Evolutionary conservation across 1,140 invertebrate genomes (phyloP).

Genomic region (Trichomalopsis sarcophagae): DNA sequence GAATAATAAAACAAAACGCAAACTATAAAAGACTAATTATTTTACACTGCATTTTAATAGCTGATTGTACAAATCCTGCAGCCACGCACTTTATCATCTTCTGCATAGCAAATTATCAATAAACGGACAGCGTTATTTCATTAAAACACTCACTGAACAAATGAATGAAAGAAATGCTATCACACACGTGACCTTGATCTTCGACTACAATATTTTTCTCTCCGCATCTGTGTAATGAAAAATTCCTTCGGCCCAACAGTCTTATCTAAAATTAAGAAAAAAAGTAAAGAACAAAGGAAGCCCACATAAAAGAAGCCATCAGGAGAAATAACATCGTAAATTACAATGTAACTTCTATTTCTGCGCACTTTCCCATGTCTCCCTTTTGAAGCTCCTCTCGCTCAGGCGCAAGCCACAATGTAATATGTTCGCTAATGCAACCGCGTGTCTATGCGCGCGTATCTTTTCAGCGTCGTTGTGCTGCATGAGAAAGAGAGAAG

Average conservation of each 20-base stretch:
- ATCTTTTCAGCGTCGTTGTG: not conserved
- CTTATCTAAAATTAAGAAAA: not conserved
- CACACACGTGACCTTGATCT: no score
- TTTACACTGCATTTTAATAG: not conserved
- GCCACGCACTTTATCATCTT: no score
- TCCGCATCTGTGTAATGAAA: no score
- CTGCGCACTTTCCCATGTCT: not conserved
- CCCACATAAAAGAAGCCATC: not conserved
- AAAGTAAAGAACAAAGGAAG: not conserved
- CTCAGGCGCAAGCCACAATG: not conserved
- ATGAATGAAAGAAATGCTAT: no score
- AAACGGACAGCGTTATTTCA: not conserved
- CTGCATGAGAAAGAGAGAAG: not conserved
- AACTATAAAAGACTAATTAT: not conserved
- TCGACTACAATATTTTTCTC: no score
- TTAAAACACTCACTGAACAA: not conserved
- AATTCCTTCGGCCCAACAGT: no score
- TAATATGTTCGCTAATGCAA: constrained; percentile 4
- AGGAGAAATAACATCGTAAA: not conserved
- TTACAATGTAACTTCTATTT: not conserved
- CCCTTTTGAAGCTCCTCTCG: not conserved
- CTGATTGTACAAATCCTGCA: not conserved
- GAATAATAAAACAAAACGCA: not conserved
- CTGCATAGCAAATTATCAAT: not conserved
- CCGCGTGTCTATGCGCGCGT: not conserved